A percentile compares a stretch with the other conserved stretches of the same genome.
phyloP scores from a whole-genome alignment of 2,113 vertebrate genomes.

The Tenrec ecaudatus region DNA sequence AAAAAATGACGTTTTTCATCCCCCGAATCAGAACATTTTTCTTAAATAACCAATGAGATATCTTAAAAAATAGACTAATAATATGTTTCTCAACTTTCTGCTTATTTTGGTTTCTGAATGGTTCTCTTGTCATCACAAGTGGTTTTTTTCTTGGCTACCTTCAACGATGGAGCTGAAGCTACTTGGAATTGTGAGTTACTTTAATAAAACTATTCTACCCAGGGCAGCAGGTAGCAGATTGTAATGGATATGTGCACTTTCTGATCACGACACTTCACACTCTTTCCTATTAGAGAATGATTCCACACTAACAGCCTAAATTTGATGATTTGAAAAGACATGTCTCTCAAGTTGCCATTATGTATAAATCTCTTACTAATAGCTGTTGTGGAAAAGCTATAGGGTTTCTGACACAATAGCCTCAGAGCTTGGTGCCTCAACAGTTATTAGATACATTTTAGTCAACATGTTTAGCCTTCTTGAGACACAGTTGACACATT shows the following conservation, averaged over 20 bases:
- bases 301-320: conserved; percentile 48
- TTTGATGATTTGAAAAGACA: conserved; percentile 58
- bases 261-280: neutral
- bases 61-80: neutral
- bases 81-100: neutral
- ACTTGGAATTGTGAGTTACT: conserved; percentile 24
- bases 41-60: neutral
- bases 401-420: neutral
- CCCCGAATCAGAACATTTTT: neutral
- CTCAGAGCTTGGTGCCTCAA: neutral
- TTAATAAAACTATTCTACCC: conserved; percentile 1
- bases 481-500: neutral
- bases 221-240: conserved; percentile 26
- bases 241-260: conserved; percentile 16
- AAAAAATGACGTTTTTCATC: neutral
- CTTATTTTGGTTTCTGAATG: neutral
- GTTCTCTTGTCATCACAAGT: neutral
- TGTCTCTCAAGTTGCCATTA: conserved; percentile 67
- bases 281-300: conserved; percentile 19
- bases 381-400: neutral
- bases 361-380: conserved; percentile 56
- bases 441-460: neutral
- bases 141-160: neutral
- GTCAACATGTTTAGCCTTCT: neutral
- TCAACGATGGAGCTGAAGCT: neutral